phyloP scores from a whole-genome alignment of 2,797 vertebrate species.

The Coluber constrictor region DNA sequence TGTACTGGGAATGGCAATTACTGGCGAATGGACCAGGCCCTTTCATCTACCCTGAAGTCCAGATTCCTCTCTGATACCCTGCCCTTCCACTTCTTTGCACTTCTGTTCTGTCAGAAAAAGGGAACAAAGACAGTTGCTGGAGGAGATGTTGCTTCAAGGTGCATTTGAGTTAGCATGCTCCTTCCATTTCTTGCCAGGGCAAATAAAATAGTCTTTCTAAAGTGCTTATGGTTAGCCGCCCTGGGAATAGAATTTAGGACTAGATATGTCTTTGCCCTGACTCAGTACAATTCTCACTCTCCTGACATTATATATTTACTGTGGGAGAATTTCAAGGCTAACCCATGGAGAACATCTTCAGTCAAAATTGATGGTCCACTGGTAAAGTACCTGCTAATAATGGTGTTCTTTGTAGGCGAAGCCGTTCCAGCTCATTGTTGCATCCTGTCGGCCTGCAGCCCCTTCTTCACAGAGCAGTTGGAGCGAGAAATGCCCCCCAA shows the following conservation, averaged over 20 bases:
- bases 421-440: slow-evolving; percentile 70
- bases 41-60: background rate
- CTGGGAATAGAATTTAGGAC: background rate
- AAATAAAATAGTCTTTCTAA: background rate
- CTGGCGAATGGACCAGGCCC: background rate
- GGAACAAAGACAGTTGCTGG: background rate
- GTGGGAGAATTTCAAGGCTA: background rate
- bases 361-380: background rate
- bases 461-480: slow-evolving; percentile 72
- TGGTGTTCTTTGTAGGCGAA: slow-evolving; percentile 57
- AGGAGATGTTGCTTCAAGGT: background rate
- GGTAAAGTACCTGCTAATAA: background rate
- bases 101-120: background rate
- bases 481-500: slow-evolving; percentile 53
- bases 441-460: slow-evolving; percentile 71
- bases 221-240: background rate
- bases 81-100: background rate
- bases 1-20: background rate
- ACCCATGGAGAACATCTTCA: background rate
- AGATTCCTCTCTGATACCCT: background rate
- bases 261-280: background rate
- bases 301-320: background rate
- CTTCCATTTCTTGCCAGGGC: background rate
- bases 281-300: background rate
- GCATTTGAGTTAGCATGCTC: background rate